Percentiles rank a stretch among this genome's conserved stretches.
These are phyloP conservation scores for Linnaemya tessellans DNA, from an alignment of 2,888 invertebrate genomes.

Conservation along the genomic window DNA sequence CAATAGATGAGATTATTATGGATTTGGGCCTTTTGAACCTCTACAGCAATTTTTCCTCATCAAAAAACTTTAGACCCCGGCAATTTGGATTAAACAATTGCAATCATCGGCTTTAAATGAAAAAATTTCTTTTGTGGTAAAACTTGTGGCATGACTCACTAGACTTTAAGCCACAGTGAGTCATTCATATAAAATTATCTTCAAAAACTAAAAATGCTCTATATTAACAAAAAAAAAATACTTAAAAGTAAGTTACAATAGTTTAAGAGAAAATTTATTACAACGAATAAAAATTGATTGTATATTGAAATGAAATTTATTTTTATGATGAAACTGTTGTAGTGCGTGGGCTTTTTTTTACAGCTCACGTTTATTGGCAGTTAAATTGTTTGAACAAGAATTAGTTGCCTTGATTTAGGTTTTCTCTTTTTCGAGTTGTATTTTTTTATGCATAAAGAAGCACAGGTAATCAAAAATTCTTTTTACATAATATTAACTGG, in stretches of 20 bases:
- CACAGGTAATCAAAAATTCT: slow-evolving; percentile 5
- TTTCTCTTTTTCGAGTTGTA: neutral
- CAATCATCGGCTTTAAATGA: too few relatives aligned
- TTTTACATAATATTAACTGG: neutral
- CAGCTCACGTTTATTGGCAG: neutral
- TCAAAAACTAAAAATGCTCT: neutral
- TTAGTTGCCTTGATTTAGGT: neutral
- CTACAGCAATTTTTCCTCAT: too few relatives aligned
- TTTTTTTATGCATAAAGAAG: neutral
- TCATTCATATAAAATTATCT: neutral
- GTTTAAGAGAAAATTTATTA: neutral
- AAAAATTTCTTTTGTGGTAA: too few relatives aligned
- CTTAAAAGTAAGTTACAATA: neutral
- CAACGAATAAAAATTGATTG: neutral
- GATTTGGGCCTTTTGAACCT: too few relatives aligned
- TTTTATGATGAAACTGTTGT: neutral
- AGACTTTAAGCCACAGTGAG: neutral
- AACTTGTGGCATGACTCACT: too few relatives aligned
- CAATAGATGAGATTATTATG: too few relatives aligned
- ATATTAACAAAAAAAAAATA: neutral
- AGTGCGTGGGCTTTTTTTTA: slow-evolving; percentile 9
- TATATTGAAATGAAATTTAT: neutral
- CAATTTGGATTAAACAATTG: too few relatives aligned
- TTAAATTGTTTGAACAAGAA: slow-evolving; percentile 13
- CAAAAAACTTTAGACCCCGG: too few relatives aligned